Conservation (phyloP, 2,888 invertebrate species). For the Endomychus coccineus region DNA sequence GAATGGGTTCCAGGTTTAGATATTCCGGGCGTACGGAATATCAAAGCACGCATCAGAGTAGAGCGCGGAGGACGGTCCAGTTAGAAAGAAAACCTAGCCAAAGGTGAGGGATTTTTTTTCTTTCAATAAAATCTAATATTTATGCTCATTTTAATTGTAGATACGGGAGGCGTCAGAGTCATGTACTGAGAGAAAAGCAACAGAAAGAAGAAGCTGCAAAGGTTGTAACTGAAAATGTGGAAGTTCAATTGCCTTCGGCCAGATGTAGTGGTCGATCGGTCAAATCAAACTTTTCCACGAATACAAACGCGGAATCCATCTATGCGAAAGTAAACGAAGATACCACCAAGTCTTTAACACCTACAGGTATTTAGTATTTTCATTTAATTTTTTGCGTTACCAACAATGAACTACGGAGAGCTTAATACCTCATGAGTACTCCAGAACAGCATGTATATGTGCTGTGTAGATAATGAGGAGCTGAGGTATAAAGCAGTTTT, state of each 20-base stretch:
- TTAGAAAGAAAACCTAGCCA: conserved; percentile 96
- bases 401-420: no score
- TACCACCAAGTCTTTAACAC: conserved; percentile 27
- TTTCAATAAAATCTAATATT: not conserved
- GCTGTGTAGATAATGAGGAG: no score
- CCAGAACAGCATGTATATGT: no score
- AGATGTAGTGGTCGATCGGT: conserved; percentile 53
- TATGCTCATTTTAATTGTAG: conserved; percentile 18
- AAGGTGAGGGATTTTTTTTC: conserved; percentile 45
- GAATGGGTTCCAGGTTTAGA: conserved; percentile 97
- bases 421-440: no score
- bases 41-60: conserved; percentile 87
- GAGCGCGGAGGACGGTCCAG: conserved; percentile 86
- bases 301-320: conserved; percentile 37
- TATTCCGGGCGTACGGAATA: conserved; percentile 89
- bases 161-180: conserved; percentile 88
- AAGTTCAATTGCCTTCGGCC: conserved; percentile 39
- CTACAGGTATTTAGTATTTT: conserved; percentile 10
- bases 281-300: conserved; percentile 41
- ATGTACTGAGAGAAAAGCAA: conserved; percentile 74
- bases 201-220: conserved; percentile 41
- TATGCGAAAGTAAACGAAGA: conserved; percentile 39
- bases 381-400: not conserved
- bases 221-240: conserved; percentile 31
- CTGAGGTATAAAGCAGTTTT: no score